Conservation (phyloP, 2,888 invertebrate genomes). For the Acheta domesticus region DNA sequence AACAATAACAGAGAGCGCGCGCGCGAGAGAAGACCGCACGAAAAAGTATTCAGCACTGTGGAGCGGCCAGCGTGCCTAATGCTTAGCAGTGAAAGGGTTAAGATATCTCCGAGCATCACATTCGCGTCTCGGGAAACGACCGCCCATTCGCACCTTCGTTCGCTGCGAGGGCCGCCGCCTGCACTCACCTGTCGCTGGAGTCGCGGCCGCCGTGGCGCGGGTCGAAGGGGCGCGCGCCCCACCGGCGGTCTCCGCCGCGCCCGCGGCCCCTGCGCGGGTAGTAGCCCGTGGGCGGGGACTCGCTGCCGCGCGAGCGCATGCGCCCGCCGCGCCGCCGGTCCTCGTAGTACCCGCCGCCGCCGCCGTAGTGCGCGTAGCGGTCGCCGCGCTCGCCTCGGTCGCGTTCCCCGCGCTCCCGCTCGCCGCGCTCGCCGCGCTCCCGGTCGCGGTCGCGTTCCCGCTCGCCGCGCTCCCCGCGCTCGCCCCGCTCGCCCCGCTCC, state of each 20-base stretch:
- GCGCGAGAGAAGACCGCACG: too few relatives aligned
- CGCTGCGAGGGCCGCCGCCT: too few relatives aligned
- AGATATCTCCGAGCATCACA: too few relatives aligned
- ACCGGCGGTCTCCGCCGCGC: not conserved
- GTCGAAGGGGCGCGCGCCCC: not conserved
- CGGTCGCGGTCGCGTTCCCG: not conserved
- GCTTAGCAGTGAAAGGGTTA: too few relatives aligned
- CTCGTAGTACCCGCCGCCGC: not conserved
- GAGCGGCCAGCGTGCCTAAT: too few relatives aligned
- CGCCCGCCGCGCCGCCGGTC: not conserved
- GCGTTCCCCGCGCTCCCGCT: not conserved
- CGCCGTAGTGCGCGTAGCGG: not conserved
- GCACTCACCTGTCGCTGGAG: not conserved
- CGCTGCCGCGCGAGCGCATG: not conserved
- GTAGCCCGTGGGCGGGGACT: not conserved
- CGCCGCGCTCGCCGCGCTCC: not conserved
- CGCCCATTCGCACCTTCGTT: too few relatives aligned
- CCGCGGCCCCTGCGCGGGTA: conserved; percentile 26
- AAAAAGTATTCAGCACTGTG: too few relatives aligned
- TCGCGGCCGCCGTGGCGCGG: not conserved
- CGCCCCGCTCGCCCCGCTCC: not conserved
- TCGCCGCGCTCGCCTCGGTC: not conserved
- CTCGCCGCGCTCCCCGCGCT: not conserved
- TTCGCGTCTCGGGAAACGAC: too few relatives aligned
- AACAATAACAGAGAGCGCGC: too few relatives aligned